Evolutionary conservation across 2,797 vertebrate species (phyloP).

Genomic region (Leptoclinus maculatus): DNA sequence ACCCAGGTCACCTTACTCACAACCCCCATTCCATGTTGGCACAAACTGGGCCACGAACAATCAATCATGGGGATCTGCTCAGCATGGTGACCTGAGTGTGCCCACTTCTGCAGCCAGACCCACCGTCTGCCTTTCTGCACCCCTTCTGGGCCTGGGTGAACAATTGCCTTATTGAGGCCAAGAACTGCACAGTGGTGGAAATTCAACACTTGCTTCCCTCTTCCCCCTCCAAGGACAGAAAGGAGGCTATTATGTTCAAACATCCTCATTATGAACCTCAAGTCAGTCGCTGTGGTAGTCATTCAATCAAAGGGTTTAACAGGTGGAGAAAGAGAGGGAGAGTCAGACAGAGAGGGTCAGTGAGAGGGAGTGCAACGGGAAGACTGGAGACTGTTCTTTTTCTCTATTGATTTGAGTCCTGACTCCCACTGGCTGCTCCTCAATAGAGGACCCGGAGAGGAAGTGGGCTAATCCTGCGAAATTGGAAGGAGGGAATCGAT

Average conservation of each 20-base stretch:
- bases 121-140: conserved; percentile 65
- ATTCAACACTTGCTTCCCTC: conserved; percentile 72
- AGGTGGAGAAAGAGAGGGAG: conserved; percentile 68
- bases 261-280: conserved; percentile 81
- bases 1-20: conserved; percentile 70
- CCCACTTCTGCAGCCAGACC: conserved; percentile 66
- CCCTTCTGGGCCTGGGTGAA: conserved; percentile 68
- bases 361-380: conserved; percentile 59
- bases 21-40: conserved; percentile 47
- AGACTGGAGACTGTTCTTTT: conserved; percentile 79
- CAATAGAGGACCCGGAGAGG: conserved; percentile 76
- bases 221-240: conserved; percentile 67
- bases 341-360: conserved; percentile 60
- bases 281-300: conserved; percentile 71
- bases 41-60: conserved; percentile 65
- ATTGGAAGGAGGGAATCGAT: conserved; percentile 83
- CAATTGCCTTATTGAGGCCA: conserved; percentile 78
- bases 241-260: conserved; percentile 81
- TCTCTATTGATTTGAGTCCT: conserved; percentile 82
- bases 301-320: conserved; percentile 81
- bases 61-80: conserved; percentile 64
- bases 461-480: conserved; percentile 84
- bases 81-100: conserved; percentile 69
- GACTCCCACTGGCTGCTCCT: conserved; percentile 79
- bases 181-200: conserved; percentile 74